Percentiles rank a stretch among this genome's conserved stretches.
Evolutionary conservation across 2,113 vertebrate species (phyloP).

Genomic region (Aplodontia rufa): DNA sequence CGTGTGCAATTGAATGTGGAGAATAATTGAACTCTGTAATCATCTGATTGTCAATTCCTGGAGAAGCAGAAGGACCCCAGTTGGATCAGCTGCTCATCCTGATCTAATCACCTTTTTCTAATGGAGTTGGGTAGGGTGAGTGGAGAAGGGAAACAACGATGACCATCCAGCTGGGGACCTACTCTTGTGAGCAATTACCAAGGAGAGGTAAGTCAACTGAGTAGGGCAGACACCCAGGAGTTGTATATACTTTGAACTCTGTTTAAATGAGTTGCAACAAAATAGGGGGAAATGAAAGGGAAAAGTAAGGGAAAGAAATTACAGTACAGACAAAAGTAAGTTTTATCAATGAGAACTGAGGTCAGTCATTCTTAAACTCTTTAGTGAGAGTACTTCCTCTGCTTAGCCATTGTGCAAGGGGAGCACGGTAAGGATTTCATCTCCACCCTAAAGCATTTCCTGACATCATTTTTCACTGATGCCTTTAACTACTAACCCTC

Average conservation of each 20-base stretch:
- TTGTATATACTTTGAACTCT: not conserved
- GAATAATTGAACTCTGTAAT: not conserved
- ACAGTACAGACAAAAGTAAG: slow-evolving; percentile 25
- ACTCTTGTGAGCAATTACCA: not conserved
- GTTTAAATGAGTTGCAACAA: not conserved
- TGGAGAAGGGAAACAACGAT: not conserved
- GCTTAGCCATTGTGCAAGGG: not conserved
- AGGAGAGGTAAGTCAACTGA: not conserved
- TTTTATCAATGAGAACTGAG: slow-evolving; percentile 12
- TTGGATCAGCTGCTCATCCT: not conserved
- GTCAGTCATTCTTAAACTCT: slow-evolving; percentile 11
- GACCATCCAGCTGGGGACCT: not conserved
- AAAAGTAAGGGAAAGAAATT: not conserved
- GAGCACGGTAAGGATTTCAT: not conserved
- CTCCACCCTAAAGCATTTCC: slow-evolving; percentile 31
- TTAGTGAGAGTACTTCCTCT: slow-evolving; percentile 1
- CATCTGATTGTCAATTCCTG: not conserved
- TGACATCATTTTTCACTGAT: slow-evolving; percentile 1
- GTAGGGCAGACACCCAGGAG: not conserved
- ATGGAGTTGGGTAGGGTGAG: not conserved
- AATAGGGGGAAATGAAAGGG: not conserved
- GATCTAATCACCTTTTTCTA: not conserved
- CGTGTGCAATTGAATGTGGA: not conserved
- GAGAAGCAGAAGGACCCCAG: not conserved
- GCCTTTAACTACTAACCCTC: not conserved